phyloP scores from a whole-genome alignment of 2,797 vertebrate species.

The Muscicapa comitata region DNA sequence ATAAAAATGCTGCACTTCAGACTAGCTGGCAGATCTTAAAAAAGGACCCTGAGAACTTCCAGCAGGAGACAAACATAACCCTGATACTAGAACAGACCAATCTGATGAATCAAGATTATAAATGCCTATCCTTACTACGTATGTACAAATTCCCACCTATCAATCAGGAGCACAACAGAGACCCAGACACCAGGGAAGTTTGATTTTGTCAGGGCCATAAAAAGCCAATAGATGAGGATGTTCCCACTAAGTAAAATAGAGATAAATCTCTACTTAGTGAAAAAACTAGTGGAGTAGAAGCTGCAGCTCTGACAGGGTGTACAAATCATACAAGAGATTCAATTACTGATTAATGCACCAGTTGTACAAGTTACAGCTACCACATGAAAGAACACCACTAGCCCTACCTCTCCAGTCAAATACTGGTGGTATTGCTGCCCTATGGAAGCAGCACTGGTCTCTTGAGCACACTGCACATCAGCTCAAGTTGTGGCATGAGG shows the following conservation, averaged over 20 bases:
- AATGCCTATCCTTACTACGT: not conserved
- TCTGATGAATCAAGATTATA: not conserved
- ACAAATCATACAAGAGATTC: fast-evolving
- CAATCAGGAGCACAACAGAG: not conserved
- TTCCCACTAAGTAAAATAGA: not conserved
- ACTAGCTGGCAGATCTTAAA: not conserved
- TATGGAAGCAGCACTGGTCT: fast-evolving
- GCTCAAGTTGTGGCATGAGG: not conserved
- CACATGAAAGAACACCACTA: not conserved
- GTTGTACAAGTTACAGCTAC: not conserved
- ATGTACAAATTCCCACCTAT: not conserved
- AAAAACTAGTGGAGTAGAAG: not conserved
- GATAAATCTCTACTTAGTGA: not conserved
- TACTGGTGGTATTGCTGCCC: not conserved
- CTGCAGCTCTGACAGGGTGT: not conserved
- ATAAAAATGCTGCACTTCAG: not conserved
- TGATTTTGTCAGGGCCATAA: not conserved
- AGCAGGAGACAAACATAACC: not conserved
- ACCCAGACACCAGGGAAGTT: not conserved
- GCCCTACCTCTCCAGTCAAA: not conserved
- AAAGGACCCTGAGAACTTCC: not conserved
- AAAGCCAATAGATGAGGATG: not conserved
- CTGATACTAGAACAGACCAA: not conserved
- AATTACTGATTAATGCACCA: not conserved
- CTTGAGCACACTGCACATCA: not conserved